Evolutionary conservation across 2,797 vertebrate species (phyloP), one percentile per base, ranked within the genome.

Genomic region (Loris lydekkerianus): DNA sequence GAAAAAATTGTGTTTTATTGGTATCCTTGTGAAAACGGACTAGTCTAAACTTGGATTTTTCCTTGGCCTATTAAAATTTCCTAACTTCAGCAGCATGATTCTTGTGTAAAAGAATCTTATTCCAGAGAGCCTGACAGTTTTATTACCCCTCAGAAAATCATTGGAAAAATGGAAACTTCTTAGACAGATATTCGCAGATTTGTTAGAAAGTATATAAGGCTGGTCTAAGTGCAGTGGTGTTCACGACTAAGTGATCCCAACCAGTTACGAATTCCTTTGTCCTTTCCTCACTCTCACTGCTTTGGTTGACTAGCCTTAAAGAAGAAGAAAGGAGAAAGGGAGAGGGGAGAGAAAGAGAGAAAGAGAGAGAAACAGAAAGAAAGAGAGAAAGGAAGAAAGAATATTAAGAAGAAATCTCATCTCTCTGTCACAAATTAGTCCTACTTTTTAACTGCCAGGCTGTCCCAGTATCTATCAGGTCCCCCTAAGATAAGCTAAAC

Each of bases 101-200:
- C 77, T 18, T 78, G 9, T 37, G 27, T 67, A 60, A 69, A 83
- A 73, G 25, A 85, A 63, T 92, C 37, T 61, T 77, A 43, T 67
- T 91, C 27, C 21, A 43, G 37, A 82, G 40, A 91, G 31, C 89
- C 11, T 27, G 75, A 77, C 10, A 78, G 18, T 77, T 96, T 82
- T 77, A 63, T 87, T 76, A 60, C 46, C 29, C 77, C 46, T 49
- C 56, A 53, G 31, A 90, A 97, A 73, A 61, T 81, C 58, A 37
- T 60, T 69, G 37, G 72, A 61, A 91, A 87, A 86, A 29, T 2
- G 17, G 18, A 10, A 70, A 43, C 34, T 81, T 80, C 20, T 86
- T 80, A 72, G 25, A 56, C 67, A 89, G 40, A 11, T 37, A 31
- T 84, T 77, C 20, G 3, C 1, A 56, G 65, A 31, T 89, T 70